Evolutionary conservation across 37 sponge, comb jelly and placozoan genomes (phyloP), one percentile per base, ranked within the genome.

Genomic region (Beroe forskalii): DNA sequence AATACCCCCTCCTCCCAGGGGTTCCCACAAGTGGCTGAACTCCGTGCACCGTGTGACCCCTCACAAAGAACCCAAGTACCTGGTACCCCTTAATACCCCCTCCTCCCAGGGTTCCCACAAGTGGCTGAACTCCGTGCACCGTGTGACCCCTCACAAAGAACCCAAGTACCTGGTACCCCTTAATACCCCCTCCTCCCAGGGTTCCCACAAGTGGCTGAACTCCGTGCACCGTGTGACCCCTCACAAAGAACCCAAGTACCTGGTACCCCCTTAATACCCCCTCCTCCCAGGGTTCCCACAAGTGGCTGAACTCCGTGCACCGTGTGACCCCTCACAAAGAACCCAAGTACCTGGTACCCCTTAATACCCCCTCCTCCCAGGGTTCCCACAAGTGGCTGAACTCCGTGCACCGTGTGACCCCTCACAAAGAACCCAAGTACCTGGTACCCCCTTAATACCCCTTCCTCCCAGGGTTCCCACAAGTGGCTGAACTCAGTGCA

Each of bases 91-190:
- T n/a, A n/a, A n/a, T n/a, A n/a, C n/a, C n/a, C n/a, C n/a, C n/a
- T n/a, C n/a, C n/a, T n/a, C n/a, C n/a, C 75, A 72, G 75, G 75
- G 1, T 19, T 35, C 40, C 12, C 75, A 72, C 39, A 72, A 72
- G 40, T 72, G 75, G 75, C 39, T 72, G 75, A 72, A 32, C 38
- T 72, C 75, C 28, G 75, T 72, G 4, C 75, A 72, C 38, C 75
- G 75, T 72, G 38, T 32, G 3, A 72, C 28, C 75, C 37, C 37
- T 19, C 37, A 32, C 8, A 72, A 38, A 3, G 33, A 35, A 22
- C 75, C 75, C 20, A 32, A 72, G 33, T 32, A 38, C 75, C 19
- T 72, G 75, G 75, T n/a, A n/a, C n/a, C n/a, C n/a, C n/a, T n/a
- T n/a, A n/a, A n/a, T n/a, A n/a, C n/a, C n/a, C n/a, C n/a, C n/a